Conservation (phyloP, 2,888 invertebrate genomes). For the Mayetiola destructor region DNA sequence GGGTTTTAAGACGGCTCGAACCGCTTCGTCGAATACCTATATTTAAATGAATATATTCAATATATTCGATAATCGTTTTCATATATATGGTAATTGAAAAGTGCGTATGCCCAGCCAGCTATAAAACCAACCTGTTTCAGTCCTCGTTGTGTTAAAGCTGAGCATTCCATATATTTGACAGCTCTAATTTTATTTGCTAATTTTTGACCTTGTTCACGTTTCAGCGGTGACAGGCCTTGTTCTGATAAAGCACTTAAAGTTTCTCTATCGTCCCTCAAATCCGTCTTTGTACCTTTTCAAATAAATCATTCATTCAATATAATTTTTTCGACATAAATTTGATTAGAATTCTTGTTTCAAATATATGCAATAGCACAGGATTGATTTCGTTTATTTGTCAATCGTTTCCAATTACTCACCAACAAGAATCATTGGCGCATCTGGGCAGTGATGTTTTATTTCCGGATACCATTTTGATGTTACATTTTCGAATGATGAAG, state of each 20-base stretch:
- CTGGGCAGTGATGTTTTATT: slow-evolving; percentile 99
- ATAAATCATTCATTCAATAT: neutral
- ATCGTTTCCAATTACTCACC: slow-evolving; percentile 45
- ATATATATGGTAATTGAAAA: neutral
- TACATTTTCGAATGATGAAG: slow-evolving; percentile 98
- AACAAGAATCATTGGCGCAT: slow-evolving; percentile 96
- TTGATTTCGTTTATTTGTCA: neutral
- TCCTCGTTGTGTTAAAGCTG: slow-evolving; percentile 94
- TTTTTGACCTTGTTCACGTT: slow-evolving; percentile 95
- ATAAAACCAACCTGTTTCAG: slow-evolving; percentile 76
- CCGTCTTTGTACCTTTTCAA: slow-evolving; percentile 83
- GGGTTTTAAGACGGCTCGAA: slow-evolving; percentile 90
- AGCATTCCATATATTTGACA: slow-evolving; percentile 98
- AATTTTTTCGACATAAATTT: neutral
- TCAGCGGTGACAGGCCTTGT: slow-evolving; percentile 89
- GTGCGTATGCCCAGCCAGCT: neutral
- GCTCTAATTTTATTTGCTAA: slow-evolving; percentile 97
- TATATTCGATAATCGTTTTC: neutral
- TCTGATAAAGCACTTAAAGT: slow-evolving; percentile 80
- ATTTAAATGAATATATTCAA: neutral
- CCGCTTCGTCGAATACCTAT: slow-evolving; percentile 97
- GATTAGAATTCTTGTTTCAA: neutral
- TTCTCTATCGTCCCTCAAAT: slow-evolving; percentile 94
- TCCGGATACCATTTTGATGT: slow-evolving; percentile 99
- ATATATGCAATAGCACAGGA: neutral